A percentile compares a stretch with the other conserved stretches of the same genome.
Evolutionary conservation across 2,113 vertebrate genomes (phyloP).

Genomic region (Hylia prasina): DNA sequence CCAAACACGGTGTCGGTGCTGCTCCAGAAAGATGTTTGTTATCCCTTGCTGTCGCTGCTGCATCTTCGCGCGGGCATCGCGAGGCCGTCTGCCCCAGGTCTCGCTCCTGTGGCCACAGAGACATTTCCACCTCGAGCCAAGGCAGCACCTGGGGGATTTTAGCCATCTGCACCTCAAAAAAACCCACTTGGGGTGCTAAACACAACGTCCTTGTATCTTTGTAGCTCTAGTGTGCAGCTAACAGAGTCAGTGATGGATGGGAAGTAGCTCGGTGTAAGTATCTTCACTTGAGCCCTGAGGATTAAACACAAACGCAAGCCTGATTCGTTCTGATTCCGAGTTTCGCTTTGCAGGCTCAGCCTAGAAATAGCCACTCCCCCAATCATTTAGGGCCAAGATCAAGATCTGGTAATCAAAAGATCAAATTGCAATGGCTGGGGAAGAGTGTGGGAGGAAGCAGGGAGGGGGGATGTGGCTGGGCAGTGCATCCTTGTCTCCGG

Average conservation of each 20-base stretch:
- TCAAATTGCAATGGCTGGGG: not conserved
- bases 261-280: slow-evolving; percentile 75
- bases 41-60: not conserved
- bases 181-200: not conserved
- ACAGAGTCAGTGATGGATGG: slow-evolving; percentile 68
- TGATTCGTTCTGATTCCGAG: not conserved
- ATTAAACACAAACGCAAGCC: not conserved
- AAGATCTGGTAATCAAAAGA: not conserved
- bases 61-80: accelerated
- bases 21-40: not conserved
- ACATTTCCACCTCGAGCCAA: not conserved
- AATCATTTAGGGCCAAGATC: not conserved
- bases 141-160: not conserved
- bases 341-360: not conserved
- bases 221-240: slow-evolving; percentile 75
- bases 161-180: not conserved
- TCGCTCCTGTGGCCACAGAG: not conserved
- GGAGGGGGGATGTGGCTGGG: not conserved
- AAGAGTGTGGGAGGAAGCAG: accelerated
- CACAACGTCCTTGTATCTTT: slow-evolving; percentile 49
- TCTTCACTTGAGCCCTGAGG: not conserved
- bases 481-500: accelerated
- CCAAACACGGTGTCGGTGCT: accelerated
- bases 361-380: not conserved
- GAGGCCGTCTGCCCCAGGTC: accelerated